A percentile compares a stretch with the other conserved stretches of the same genome.
These are phyloP conservation scores for Vesta saturnalis DNA, from an alignment of 2,888 invertebrate genomes.

Conservation along the genomic window DNA sequence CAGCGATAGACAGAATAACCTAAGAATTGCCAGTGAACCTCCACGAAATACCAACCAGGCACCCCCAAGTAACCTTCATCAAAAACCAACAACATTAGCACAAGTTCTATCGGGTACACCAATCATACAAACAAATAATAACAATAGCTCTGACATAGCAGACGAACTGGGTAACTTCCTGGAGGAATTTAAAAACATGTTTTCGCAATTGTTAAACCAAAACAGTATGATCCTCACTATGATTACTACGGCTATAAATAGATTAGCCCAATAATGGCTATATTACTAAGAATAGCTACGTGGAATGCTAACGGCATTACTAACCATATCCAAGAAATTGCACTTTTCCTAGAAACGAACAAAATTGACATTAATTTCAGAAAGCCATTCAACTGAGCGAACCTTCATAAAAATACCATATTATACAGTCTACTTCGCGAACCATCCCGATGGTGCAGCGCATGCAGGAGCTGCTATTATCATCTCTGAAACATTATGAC, in stretches of 20 bases:
- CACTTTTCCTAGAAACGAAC: not conserved
- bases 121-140: not conserved
- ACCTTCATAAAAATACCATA: slow-evolving; percentile 8
- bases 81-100: slow-evolving; percentile 4
- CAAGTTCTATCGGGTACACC: slow-evolving; percentile 3
- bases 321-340: slow-evolving; percentile 8
- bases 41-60: no score
- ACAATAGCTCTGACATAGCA: not conserved
- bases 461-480: slow-evolving; percentile 13
- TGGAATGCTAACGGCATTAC: slow-evolving; percentile 11
- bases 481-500: slow-evolving; percentile 5
- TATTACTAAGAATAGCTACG: not conserved
- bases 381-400: slow-evolving; percentile 10
- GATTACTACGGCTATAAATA: slow-evolving; percentile 10
- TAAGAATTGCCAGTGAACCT: no score
- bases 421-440: not conserved
- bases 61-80: not conserved
- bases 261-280: slow-evolving; percentile 8
- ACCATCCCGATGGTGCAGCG: slow-evolving; percentile 10
- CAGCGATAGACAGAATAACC: slow-evolving; percentile 6
- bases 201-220: slow-evolving; percentile 3
- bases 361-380: no score
- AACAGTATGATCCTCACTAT: slow-evolving; percentile 1
- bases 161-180: not conserved
- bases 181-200: not conserved